These are phyloP conservation scores for Albula goreensis DNA, from an alignment of 2,113 vertebrate genomes.

Conservation along the genomic window DNA sequence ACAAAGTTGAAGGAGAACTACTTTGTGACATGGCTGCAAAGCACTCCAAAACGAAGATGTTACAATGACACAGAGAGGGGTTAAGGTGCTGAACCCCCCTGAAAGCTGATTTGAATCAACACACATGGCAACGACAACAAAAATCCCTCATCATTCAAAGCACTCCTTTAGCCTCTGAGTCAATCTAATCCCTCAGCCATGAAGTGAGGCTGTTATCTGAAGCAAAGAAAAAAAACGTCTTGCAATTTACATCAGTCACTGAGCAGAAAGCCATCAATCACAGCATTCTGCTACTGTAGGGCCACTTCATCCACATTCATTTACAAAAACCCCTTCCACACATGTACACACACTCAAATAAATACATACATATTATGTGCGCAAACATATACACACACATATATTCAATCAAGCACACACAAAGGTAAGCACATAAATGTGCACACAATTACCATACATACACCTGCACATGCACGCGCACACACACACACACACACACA, in stretches of 20 bases:
- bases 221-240: neutral
- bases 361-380: neutral
- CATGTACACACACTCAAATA: neutral
- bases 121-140: conserved; percentile 12
- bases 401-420: neutral
- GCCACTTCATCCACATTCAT: neutral
- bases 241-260: neutral
- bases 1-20: neutral
- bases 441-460: neutral
- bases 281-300: neutral
- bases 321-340: neutral
- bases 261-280: neutral
- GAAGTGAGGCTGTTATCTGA: neutral
- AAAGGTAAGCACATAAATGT: neutral
- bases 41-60: neutral
- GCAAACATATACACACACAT: neutral
- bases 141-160: conserved; percentile 33
- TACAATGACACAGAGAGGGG: neutral
- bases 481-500: neutral
- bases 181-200: conserved; percentile 26
- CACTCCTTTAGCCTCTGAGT: conserved; percentile 5
- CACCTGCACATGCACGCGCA: neutral
- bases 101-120: conserved; percentile 13
- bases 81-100: neutral
- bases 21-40: neutral